These are phyloP conservation scores for Cacatua alba DNA, from an alignment of 2,113 vertebrate species.

Conservation along the genomic window DNA sequence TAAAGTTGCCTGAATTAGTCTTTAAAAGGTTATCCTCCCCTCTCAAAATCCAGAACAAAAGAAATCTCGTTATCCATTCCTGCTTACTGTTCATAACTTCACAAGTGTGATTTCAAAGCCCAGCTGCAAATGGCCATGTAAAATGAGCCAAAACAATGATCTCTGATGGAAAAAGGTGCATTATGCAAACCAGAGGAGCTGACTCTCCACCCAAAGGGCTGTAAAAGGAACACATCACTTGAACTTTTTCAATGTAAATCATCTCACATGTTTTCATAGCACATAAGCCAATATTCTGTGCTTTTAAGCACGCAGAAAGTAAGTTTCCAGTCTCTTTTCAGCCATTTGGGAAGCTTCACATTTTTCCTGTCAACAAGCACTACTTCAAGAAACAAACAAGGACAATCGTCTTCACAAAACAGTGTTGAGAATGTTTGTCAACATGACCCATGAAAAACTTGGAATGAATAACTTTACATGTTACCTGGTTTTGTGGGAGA, in stretches of 20 bases:
- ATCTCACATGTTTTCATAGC: background rate
- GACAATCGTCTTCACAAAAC: background rate
- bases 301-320: background rate
- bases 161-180: background rate
- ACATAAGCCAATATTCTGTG: background rate
- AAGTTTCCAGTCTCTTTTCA: background rate
- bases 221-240: background rate
- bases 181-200: background rate
- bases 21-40: background rate
- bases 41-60: background rate
- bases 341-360: background rate
- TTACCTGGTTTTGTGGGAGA: background rate
- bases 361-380: background rate
- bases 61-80: background rate
- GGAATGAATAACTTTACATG: accelerated
- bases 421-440: background rate
- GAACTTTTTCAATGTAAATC: background rate
- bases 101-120: background rate
- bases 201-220: background rate
- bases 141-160: background rate
- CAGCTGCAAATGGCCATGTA: background rate
- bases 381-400: background rate
- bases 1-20: background rate
- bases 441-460: background rate
- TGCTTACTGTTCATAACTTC: background rate